A percentile compares a stretch with the other conserved stretches of the same genome.
Conservation (phyloP, 2,888 invertebrate species). For the Synergus japonicus region DNA sequence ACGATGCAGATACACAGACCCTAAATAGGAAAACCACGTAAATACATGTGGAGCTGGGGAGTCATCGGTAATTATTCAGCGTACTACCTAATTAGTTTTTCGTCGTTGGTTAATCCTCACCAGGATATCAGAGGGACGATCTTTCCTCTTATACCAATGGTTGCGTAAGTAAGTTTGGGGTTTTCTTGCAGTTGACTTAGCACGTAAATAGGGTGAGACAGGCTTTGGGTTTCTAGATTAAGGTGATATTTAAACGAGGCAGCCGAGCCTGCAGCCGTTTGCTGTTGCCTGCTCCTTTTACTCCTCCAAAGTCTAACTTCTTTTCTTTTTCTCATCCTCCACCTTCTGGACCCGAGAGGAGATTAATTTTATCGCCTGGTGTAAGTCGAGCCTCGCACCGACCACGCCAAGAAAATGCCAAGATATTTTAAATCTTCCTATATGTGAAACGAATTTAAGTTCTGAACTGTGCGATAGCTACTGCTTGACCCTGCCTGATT, state of each 20-base stretch:
- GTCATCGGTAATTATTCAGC: conserved; percentile 49
- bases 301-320: conserved; percentile 41
- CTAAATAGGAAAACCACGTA: conserved; percentile 5
- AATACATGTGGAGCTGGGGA: neutral
- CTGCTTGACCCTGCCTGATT: too few relatives aligned
- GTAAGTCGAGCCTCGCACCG: conserved; percentile 2
- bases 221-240: conserved; percentile 60
- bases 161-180: conserved; percentile 52
- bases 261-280: conserved; percentile 51
- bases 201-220: conserved; percentile 53
- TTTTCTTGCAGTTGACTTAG: conserved; percentile 52
- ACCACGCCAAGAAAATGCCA: conserved; percentile 19
- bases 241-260: conserved; percentile 67
- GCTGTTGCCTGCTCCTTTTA: conserved; percentile 40
- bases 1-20: conserved; percentile 19
- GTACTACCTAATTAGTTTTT: conserved; percentile 69
- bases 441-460: neutral
- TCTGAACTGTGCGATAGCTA: neutral
- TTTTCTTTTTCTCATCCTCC: neutral
- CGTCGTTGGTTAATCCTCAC: conserved; percentile 65
- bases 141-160: conserved; percentile 42
- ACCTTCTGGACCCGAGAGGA: conserved; percentile 40
- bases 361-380: conserved; percentile 28
- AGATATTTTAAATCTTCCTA: neutral
- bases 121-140: conserved; percentile 41